These are phyloP conservation scores for Oncopodura yosiiana DNA, from an alignment of 1,140 invertebrate species.

Conservation along the genomic window DNA sequence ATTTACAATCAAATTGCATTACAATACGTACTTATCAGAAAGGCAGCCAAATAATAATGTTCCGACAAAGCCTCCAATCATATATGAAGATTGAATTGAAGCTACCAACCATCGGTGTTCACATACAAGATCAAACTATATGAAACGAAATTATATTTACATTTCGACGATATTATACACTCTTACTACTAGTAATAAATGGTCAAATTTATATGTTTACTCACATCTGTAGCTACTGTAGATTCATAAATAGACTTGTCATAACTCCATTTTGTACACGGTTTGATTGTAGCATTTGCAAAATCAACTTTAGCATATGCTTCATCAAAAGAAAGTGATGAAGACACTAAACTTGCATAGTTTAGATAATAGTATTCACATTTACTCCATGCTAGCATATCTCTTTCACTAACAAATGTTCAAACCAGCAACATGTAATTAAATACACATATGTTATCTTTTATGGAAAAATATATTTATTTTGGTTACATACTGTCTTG, in stretches of 20 bases:
- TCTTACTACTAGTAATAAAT: neutral
- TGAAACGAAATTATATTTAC: neutral
- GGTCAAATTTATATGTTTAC: neutral
- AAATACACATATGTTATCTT: neutral
- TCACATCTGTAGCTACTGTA: slow-evolving; percentile 22
- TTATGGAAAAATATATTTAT: neutral
- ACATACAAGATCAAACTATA: slow-evolving; percentile 36
- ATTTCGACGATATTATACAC: neutral
- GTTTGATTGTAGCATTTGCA: neutral
- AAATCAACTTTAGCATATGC: slow-evolving; percentile 10
- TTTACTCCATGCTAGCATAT: neutral
- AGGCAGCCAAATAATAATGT: slow-evolving; percentile 9
- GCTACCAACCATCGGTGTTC: slow-evolving; percentile 22
- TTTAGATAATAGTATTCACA: slow-evolving; percentile 27
- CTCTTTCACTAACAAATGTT: neutral
- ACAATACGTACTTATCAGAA: slow-evolving; percentile 30
- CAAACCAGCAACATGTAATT: neutral
- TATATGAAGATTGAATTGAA: slow-evolving; percentile 26
- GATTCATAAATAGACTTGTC: slow-evolving; percentile 23
- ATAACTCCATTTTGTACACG: slow-evolving; percentile 25
- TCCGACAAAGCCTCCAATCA: slow-evolving; percentile 17
- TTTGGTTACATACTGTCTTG: neutral
- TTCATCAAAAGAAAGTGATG: slow-evolving; percentile 10
- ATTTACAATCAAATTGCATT: too few species aligned
- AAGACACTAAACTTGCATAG: slow-evolving; percentile 1